Evolutionary conservation across 2,113 vertebrate genomes (phyloP), one percentile per base, ranked within the genome.

Genomic region (Gymnocephalus cernua): DNA sequence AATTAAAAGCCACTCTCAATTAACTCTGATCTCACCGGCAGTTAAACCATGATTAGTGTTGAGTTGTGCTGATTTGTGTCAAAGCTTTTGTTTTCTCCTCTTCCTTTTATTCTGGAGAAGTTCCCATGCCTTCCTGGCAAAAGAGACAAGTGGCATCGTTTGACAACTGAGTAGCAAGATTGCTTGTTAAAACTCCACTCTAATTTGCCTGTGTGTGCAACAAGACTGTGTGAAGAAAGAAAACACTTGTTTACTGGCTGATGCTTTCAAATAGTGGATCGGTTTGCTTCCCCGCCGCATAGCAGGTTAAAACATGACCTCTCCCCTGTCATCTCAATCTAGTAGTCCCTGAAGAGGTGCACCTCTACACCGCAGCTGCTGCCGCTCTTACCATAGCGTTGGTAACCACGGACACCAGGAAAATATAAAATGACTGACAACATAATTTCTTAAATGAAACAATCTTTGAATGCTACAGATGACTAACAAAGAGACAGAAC

Each of bases 101-200:
- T 77, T 90, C 70, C 68, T 85, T 93, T 94, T 92, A 88, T 91
- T 77, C 65, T 45, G 53, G 73, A 79, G 73, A 92, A 90, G 86
- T 93, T 94, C 93, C 90, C 93, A 94, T 92, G 91, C 78, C 82
- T 91, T 70, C 53, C 61, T 38, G 68, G 69, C 73, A 69, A 89
- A 88, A 90, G 82, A 48, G 47, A 85, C 58, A 85, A 82, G 85
- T 76, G 79, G 86, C 83, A 87, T 86, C 71, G 44, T 82, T 85
- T 86, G 81, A 87, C 84, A 82, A 82, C 81, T 45, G 75, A 89
- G 86, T 74, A 72, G 87, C 86, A 35, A 86, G 84, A 84, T 88
- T 77, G 72, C 89, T 90, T 85, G 84, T 92, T 91, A 88, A 88
- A 93, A 74, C 80, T 69, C 87, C 84, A 79, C 88, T 89, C 85